These are phyloP conservation scores for Dasysyrphus tricinctus DNA, from an alignment of 2,888 invertebrate species.

Conservation along the genomic window DNA sequence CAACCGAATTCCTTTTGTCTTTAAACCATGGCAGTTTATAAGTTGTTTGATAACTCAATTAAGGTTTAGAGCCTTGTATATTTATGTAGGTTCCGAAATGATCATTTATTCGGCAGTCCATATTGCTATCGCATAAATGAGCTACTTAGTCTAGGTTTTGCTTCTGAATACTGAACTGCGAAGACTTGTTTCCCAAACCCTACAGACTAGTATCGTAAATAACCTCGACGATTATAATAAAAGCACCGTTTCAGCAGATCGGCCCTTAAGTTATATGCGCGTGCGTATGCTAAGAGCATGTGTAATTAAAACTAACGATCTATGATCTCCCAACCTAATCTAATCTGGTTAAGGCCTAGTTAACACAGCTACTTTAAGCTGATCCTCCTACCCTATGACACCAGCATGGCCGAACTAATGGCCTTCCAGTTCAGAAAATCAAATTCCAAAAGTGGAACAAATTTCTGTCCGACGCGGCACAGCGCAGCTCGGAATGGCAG, in stretches of 20 bases:
- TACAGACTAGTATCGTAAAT: slow-evolving; percentile 49
- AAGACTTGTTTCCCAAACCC: not conserved
- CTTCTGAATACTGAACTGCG: slow-evolving; percentile 36
- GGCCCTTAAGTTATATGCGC: not conserved
- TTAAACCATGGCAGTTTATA: slow-evolving; percentile 41
- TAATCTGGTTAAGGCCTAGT: slow-evolving; percentile 72
- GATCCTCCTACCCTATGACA: slow-evolving; percentile 65
- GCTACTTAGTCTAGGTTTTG: slow-evolving; percentile 39
- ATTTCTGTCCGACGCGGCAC: slow-evolving; percentile 36
- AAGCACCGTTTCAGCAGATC: slow-evolving; percentile 46
- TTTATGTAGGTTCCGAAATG: not conserved
- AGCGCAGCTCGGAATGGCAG: not conserved
- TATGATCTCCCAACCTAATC: slow-evolving; percentile 44
- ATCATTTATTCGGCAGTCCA: slow-evolving; percentile 35
- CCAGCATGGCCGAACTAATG: slow-evolving; percentile 11
- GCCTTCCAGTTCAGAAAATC: not conserved
- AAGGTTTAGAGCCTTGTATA: slow-evolving; percentile 1
- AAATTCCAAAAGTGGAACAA: slow-evolving; percentile 63
- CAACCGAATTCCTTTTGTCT: slow-evolving; percentile 51
- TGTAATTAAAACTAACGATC: slow-evolving; percentile 67
- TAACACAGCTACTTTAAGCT: slow-evolving; percentile 64
- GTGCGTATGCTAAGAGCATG: slow-evolving; percentile 46
- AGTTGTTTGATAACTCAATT: slow-evolving; percentile 65
- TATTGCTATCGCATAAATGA: slow-evolving; percentile 34
- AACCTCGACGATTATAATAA: slow-evolving; percentile 64